Base-by-base conservation (phyloP, 2,797 vertebrate species). In the Smutsia gigantea region DNA sequence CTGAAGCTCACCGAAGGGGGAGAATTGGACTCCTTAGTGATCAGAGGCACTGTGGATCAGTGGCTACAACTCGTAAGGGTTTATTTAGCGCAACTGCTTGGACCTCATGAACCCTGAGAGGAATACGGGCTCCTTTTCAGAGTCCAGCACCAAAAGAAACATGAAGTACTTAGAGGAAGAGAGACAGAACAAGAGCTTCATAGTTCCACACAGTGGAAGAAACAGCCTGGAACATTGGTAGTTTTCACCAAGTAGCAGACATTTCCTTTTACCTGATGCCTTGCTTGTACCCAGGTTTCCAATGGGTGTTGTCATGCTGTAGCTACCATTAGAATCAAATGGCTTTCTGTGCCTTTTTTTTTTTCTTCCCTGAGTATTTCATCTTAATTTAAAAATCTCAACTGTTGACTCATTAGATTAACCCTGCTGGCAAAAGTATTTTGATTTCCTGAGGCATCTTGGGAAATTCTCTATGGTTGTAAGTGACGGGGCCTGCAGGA, bases 321-420 rank as follows among this genome's bases (percentile, higher is more conserved):
- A 97, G 95, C 96, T 97, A 97, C 93, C 96, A 90, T 98, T 97
- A 96, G 90, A 96, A 97, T 98, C 96, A 98, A 78, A 94, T 97
- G 94, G 90, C 96, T 98, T 98, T 98, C 96, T 97, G 93, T 95
- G 46, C 92, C 92, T 97, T 94, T 97, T 95, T 90, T 49, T 0
- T 89, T 87, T 90, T 92, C 93, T 87, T 12, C 63, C 93, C 63
- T 95, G 46, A 92, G 57, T 97, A 97, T 97, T 97, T 97, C 96
- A 97, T 96, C 95, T 93, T 97, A 94, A 97, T 97, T 98, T 97
- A 83, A 84, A 95, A 96, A 98, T 97, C 78, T 39, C 49, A 97
- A 96, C 90, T 96, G 97, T 98, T 98, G 98, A 97, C 97, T 98
- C 97, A 94, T 98, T 98, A 96, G 97, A 97, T 97, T 4, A 97